These are phyloP conservation scores for Poeciliopsis turneri DNA, from an alignment of 2,797 vertebrate species.

Conservation along the genomic window DNA sequence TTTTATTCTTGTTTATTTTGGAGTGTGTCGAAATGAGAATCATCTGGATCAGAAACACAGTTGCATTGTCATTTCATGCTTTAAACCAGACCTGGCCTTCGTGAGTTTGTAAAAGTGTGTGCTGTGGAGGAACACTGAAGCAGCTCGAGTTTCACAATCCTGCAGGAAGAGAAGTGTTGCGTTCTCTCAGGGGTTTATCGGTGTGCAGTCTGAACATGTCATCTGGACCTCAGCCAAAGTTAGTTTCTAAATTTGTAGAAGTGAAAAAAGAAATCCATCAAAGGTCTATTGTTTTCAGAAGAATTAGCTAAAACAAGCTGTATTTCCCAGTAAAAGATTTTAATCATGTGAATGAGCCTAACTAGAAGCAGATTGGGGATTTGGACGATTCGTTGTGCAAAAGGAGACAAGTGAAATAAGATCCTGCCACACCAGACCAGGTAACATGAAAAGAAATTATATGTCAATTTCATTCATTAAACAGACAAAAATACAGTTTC, in stretches of 20 bases:
- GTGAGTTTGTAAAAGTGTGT: slow-evolving; percentile 8
- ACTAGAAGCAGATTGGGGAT: not conserved
- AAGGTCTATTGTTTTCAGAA: not conserved
- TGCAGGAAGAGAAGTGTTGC: slow-evolving; percentile 11
- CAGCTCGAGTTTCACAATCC: slow-evolving; percentile 41
- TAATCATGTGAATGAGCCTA: not conserved
- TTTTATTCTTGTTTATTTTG: not conserved
- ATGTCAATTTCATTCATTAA: not conserved
- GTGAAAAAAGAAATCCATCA: no score
- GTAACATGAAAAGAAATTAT: not conserved
- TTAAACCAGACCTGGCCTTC: not conserved
- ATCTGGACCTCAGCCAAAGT: slow-evolving; percentile 34
- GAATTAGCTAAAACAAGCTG: not conserved
- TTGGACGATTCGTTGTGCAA: slow-evolving; percentile 21
- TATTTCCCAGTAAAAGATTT: not conserved
- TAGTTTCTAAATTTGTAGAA: not conserved
- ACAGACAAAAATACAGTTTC: not conserved
- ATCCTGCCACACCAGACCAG: not conserved
- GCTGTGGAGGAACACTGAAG: not conserved
- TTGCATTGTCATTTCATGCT: not conserved
- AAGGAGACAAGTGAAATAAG: not conserved
- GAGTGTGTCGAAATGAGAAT: not conserved
- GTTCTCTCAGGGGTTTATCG: slow-evolving; percentile 18
- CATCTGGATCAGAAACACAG: not conserved
- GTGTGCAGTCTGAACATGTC: slow-evolving; percentile 28